A percentile compares a stretch with the other conserved stretches of the same genome.
Conservation (phyloP, 2,113 vertebrate species). For the Scortum barcoo region DNA sequence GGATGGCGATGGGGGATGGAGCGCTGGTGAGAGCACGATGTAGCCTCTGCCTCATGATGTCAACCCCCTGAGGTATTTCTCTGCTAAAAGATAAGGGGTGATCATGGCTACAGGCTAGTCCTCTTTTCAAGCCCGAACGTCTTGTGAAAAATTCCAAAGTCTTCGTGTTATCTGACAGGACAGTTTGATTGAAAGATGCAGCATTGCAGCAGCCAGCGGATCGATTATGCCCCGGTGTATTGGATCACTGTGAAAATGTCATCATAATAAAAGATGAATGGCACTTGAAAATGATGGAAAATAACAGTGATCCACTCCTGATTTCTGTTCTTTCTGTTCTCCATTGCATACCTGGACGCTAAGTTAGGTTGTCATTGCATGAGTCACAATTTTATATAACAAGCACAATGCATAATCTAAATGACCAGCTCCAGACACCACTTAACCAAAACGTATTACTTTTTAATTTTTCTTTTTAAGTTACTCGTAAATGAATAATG, state of each 20-base stretch:
- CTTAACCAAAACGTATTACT: neutral
- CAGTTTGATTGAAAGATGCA: conserved; percentile 69
- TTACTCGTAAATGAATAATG: neutral
- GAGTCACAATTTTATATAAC: conserved; percentile 10
- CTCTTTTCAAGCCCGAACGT: conserved; percentile 36
- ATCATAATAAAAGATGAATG: conserved; percentile 65
- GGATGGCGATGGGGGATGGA: conserved; percentile 2
- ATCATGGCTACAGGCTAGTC: conserved; percentile 46
- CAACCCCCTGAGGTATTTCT: conserved; percentile 47
- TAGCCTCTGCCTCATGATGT: conserved; percentile 50
- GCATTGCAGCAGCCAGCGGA: conserved; percentile 54
- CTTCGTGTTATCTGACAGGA: conserved; percentile 55
- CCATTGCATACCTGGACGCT: no score
- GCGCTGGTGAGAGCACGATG: conserved; percentile 18
- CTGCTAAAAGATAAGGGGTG: conserved; percentile 39
- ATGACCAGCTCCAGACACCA: neutral
- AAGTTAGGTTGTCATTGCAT: no score
- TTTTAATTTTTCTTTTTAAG: neutral
- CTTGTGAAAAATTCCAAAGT: conserved; percentile 35
- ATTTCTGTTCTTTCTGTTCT: neutral
- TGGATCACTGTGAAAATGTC: conserved; percentile 52
- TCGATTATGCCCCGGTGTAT: conserved; percentile 61
- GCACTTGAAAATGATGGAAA: conserved; percentile 27
- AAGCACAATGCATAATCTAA: neutral
- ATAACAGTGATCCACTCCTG: conserved; percentile 34